phyloP scores from a whole-genome alignment of 2,888 invertebrate genomes.

The Phrixothrix hirtus region DNA sequence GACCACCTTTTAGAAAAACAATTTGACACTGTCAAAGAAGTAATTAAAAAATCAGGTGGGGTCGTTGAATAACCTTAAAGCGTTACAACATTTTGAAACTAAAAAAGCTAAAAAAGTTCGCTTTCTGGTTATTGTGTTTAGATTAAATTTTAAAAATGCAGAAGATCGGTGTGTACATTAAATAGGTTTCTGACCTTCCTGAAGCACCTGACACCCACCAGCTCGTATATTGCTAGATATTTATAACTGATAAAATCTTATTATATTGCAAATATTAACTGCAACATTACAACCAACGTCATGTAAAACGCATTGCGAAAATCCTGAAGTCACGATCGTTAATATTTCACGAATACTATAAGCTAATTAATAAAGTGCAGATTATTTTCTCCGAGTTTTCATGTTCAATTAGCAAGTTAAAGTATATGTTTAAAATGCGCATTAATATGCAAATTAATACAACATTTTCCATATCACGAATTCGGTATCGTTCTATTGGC shows the following conservation, averaged over 20 bases:
- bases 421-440: slow-evolving; percentile 12
- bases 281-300: slow-evolving; percentile 17
- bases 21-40: too few species aligned
- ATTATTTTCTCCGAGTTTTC: slow-evolving; percentile 22
- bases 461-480: slow-evolving; percentile 22
- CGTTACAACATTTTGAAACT: too few species aligned
- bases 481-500: neutral
- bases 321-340: slow-evolving; percentile 26
- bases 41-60: too few species aligned
- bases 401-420: slow-evolving; percentile 21
- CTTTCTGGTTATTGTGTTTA: too few species aligned
- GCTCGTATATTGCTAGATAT: slow-evolving; percentile 10
- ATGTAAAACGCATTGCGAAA: slow-evolving; percentile 30
- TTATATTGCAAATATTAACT: slow-evolving; percentile 27
- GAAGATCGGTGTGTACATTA: neutral
- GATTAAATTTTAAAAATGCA: too few species aligned
- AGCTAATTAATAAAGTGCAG: slow-evolving; percentile 28
- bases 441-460: slow-evolving; percentile 26
- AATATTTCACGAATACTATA: slow-evolving; percentile 28
- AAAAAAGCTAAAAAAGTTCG: too few species aligned
- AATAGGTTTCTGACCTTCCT: neutral
- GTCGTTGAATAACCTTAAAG: too few species aligned
- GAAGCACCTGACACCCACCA: neutral
- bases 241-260: slow-evolving; percentile 24
- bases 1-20: too few species aligned